Evolutionary conservation across 2,797 vertebrate species (phyloP).

Genomic region (Holocentrus rufus): DNA sequence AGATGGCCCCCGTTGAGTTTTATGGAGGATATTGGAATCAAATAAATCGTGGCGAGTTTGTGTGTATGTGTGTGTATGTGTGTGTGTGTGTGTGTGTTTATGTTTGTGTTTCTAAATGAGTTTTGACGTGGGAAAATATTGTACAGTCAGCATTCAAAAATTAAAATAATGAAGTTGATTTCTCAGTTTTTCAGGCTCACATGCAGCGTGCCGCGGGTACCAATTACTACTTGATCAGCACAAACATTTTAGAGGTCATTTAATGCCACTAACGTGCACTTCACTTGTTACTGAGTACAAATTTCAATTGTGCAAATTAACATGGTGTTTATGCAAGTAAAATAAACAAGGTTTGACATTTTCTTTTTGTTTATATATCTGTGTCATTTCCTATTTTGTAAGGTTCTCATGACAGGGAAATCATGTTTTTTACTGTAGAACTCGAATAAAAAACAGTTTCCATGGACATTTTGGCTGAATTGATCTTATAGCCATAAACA

Average conservation of each 20-base stretch:
- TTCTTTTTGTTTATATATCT: too few relatives aligned
- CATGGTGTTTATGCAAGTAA: too few relatives aligned
- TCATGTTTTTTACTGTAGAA: too few relatives aligned
- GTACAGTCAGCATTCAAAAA: conserved; percentile 1
- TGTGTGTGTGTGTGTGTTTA: conserved; percentile 1
- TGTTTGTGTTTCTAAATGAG: conserved; percentile 29
- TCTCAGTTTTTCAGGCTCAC: not conserved
- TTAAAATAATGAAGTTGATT: not conserved
- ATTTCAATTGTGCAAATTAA: not conserved
- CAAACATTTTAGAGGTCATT: not conserved
- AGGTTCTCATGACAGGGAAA: too few relatives aligned
- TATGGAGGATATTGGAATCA: conserved; percentile 24
- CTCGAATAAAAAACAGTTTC: too few relatives aligned
- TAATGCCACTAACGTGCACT: not conserved
- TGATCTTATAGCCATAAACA: conserved; percentile 63
- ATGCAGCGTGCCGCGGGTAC: too few relatives aligned
- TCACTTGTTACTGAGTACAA: too few relatives aligned
- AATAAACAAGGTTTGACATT: too few relatives aligned
- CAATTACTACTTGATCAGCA: not conserved
- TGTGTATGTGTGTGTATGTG: not conserved
- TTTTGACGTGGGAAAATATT: conserved; percentile 6
- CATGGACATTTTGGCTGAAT: conserved; percentile 64
- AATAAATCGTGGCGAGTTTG: conserved; percentile 10
- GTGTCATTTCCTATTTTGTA: too few relatives aligned
- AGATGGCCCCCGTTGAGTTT: conserved; percentile 29